A percentile compares a stretch with the other conserved stretches of the same genome.
Conservation (phyloP, 2,888 invertebrate genomes). For the Agrilus biguttatus region DNA sequence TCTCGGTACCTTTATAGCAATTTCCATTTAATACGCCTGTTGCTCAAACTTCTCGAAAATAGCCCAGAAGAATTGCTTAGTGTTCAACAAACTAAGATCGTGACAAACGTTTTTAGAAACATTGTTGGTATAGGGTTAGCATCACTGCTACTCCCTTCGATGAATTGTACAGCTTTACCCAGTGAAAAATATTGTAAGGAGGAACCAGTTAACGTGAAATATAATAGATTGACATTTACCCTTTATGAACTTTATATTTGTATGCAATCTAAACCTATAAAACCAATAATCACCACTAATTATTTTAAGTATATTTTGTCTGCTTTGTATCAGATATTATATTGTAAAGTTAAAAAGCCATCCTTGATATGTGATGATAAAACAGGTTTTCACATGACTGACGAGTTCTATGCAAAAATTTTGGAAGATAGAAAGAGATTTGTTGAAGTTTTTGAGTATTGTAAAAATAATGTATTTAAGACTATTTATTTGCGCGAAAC, state of each 20-base stretch:
- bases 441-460: constrained; percentile 32
- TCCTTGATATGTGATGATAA: constrained; percentile 7
- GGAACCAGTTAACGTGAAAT: constrained; percentile 33
- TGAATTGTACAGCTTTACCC: constrained; percentile 9
- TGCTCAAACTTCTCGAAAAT: constrained; percentile 11
- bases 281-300: constrained; percentile 39
- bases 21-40: constrained; percentile 30
- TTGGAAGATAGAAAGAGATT: constrained; percentile 37
- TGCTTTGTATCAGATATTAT: constrained; percentile 51
- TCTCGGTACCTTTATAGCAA: constrained; percentile 30
- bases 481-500: constrained; percentile 51
- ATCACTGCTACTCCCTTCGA: constrained; percentile 45
- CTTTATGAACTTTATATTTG: constrained; percentile 36
- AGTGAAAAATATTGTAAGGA: constrained; percentile 19
- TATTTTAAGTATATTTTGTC: constrained; percentile 48
- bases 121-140: constrained; percentile 50
- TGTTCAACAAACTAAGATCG: constrained; percentile 48
- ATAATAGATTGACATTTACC: constrained; percentile 36
- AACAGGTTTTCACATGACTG: constrained; percentile 37
- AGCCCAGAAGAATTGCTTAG: constrained; percentile 37
- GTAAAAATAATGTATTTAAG: constrained; percentile 43
- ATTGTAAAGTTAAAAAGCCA: constrained; percentile 51
- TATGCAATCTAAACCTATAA: constrained; percentile 36
- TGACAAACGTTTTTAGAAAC: constrained; percentile 47
- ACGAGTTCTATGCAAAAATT: constrained; percentile 38